Evolutionary conservation across 2,888 invertebrate genomes (phyloP), one percentile per base, ranked within the genome.

Genomic region (Latrodectus elegans): DNA sequence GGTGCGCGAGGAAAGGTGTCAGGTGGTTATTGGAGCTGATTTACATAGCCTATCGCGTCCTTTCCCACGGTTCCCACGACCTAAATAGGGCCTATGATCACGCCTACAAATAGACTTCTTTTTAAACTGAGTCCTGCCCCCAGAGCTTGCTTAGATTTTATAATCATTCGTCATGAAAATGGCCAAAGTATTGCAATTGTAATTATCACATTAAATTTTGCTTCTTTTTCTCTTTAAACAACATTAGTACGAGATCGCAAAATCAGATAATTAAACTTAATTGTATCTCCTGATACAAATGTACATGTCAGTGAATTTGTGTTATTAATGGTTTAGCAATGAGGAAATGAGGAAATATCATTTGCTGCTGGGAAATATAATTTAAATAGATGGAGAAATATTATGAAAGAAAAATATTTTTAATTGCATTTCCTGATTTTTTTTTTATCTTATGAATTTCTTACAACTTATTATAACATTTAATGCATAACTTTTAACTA

Each of bases 1-100:
- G 64, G 72, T 72, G 72, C 38, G 70, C 67, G 78, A 67, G 55
- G 73, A 84, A 78, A 84, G 73, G 84, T 73, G 84, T 84, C 78
- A 73, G 73, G 68, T 84, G 77, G 84, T 84, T 84, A 84, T 78
- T 84, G 84, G 84, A 65, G 53, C 84, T 84, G 78, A 84, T 84
- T 84, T 84, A 53, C 84, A 84, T 84, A 84, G 72, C n/a, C 52
- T 51, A 76, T 55, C 70, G 72, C 72, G 77, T 84, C 84, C 84
- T 84, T 84, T 84, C 84, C 84, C 84, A 84, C 84, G 84, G 84
- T 84, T 14, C 12, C 17, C 49, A 26, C 77, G 78, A 60, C 84
- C 84, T 71, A 84, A 76, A 84, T 84, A 68, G 38, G 38, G 1
- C 64, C 53, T 52, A 70, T 70, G 71, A 60, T 49, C 76, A 83